A percentile compares a stretch with the other conserved stretches of the same genome.
Conservation (phyloP, 2,113 vertebrate species). For the Excalfactoria chinensis region DNA sequence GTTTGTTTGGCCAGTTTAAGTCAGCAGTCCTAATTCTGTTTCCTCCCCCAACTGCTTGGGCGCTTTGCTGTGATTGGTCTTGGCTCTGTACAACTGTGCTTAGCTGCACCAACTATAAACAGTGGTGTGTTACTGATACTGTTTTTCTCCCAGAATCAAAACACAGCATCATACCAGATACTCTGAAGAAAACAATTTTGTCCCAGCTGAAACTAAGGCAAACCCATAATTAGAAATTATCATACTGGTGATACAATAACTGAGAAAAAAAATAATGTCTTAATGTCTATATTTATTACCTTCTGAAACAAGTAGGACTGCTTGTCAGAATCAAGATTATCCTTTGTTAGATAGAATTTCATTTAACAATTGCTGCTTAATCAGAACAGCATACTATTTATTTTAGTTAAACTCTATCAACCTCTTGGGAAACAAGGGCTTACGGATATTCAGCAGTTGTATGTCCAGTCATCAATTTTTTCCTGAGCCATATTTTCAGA, state of each 20-base stretch:
- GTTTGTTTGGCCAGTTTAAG: too few species aligned
- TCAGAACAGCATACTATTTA: background rate
- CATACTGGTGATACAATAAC: background rate
- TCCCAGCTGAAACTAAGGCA: too few species aligned
- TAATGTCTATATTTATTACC: background rate
- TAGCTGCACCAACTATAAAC: too few species aligned
- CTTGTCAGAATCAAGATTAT: background rate
- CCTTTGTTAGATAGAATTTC: conserved; percentile 1
- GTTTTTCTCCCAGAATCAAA: too few species aligned
- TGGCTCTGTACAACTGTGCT: too few species aligned
- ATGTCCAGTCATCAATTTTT: background rate
- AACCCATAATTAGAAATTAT: background rate
- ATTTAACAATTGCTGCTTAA: background rate
- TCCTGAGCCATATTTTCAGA: background rate
- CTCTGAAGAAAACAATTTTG: too few species aligned
- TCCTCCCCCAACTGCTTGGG: too few species aligned
- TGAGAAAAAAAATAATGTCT: background rate
- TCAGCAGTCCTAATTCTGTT: too few species aligned
- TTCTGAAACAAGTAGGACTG: background rate
- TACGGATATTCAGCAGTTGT: background rate
- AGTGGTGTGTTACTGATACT: too few species aligned
- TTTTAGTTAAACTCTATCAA: conserved; percentile 10
- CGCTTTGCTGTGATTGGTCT: too few species aligned
- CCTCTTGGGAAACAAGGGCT: conserved; percentile 2
- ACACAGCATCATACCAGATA: too few species aligned